Evolutionary conservation across 37 sponge, comb jelly and placozoan species (phyloP).

Genomic region (Eunapius fragilis): DNA sequence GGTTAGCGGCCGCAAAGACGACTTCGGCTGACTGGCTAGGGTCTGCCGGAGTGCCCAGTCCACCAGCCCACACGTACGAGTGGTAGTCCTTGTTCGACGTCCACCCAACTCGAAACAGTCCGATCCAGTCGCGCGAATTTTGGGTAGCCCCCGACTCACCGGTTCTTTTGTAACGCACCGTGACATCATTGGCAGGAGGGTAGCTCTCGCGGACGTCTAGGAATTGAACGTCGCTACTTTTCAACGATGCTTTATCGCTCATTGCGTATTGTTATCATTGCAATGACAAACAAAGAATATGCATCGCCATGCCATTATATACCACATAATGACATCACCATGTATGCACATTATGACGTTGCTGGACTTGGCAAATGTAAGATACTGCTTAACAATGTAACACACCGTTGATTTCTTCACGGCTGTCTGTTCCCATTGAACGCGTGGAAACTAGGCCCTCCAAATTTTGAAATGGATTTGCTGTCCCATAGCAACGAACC

Average conservation of each 20-base stretch:
- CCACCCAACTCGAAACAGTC: neutral
- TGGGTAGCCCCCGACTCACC: neutral
- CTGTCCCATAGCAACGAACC: too few species aligned
- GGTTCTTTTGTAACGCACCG: neutral
- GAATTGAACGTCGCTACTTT: neutral
- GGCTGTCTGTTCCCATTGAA: too few species aligned
- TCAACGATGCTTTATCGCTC: neutral
- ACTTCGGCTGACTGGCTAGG: neutral
- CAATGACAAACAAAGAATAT: too few species aligned
- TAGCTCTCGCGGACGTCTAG: neutral
- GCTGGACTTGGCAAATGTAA: too few species aligned
- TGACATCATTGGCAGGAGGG: neutral
- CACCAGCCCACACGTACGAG: neutral
- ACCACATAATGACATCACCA: too few species aligned
- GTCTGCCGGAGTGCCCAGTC: neutral
- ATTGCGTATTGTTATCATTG: too few species aligned
- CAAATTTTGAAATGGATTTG: too few species aligned
- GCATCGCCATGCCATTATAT: too few species aligned
- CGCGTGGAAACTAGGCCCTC: too few species aligned
- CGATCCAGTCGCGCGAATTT: neutral
- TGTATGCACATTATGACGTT: too few species aligned
- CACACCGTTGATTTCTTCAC: too few species aligned
- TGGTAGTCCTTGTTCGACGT: neutral
- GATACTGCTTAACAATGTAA: too few species aligned
- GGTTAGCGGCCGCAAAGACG: neutral